These are phyloP conservation scores for Bombus ignitus DNA, from an alignment of 1,140 invertebrate species.

Conservation along the genomic window DNA sequence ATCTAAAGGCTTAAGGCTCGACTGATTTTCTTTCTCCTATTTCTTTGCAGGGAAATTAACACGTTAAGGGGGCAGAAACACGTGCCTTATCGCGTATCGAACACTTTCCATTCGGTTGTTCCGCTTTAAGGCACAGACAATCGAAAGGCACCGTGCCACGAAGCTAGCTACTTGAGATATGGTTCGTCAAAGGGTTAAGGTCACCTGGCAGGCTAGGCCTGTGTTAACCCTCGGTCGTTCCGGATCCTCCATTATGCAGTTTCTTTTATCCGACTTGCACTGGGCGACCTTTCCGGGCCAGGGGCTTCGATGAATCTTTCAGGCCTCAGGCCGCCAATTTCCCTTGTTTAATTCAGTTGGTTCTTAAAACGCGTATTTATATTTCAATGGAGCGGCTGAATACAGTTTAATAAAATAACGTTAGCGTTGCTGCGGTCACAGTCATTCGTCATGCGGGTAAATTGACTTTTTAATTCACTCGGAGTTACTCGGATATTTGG, in stretches of 20 bases:
- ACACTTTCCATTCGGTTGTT: conserved; percentile 18
- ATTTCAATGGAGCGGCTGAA: not conserved
- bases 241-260: conserved; percentile 32
- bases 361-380: not conserved
- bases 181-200: conserved; percentile 58
- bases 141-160: conserved; percentile 2
- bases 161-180: conserved; percentile 37
- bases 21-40: not conserved
- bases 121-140: conserved; percentile 51
- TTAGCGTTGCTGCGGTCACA: not conserved
- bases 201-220: conserved; percentile 12
- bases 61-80: not conserved
- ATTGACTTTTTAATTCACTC: not conserved
- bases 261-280: conserved; percentile 17
- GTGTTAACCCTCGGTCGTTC: not conserved
- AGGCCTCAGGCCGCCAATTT: not conserved
- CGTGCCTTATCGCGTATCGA: conserved; percentile 9
- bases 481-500: not conserved
- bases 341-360: too few species aligned
- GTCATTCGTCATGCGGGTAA: not conserved
- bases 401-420: not conserved
- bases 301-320: conserved; percentile 10
- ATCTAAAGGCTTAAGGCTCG: not conserved
- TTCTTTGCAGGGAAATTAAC: not conserved
- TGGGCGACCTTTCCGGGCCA: not conserved